Evolutionary conservation across 2,888 invertebrate genomes (phyloP), one percentile per base, ranked within the genome.

Genomic region (Orthosia cruda): DNA sequence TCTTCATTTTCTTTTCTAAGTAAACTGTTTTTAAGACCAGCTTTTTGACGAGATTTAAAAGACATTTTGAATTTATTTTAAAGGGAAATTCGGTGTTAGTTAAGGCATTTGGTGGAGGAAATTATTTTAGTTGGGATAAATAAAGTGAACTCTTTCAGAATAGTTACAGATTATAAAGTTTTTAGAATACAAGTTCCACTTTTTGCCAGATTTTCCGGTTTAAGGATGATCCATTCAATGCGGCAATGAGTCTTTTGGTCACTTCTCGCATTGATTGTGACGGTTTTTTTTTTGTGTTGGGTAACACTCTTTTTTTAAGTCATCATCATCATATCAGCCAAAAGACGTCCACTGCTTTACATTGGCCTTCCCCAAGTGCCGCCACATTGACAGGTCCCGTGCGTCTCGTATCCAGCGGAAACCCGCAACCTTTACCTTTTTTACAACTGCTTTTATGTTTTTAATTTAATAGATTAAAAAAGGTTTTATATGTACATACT

Each of bases 11-110:
- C 45, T 81, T 61, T 55, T n/a, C 3, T 20, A 18, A 64, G 15
- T 64, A 20, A 45, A 58, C 20, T 58, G 12, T 40, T 61, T 74
- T 49, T 23, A 15, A n/a, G n/a, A 61, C 13, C 12, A 52, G n/a
- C 23, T 57, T 52, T 75, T 40, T 81, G 47, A 62, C 18, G 55
- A 9, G 18, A 58, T n/a, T 5, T 26, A 47, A 26, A 73, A 45
- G 2, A 81, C 16, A 59, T 49, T 77, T 77, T 40, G 15, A 32
- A 58, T 3, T 59, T 26, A 23, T 54, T 81, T 52, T 52, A 15
- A 3, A 49, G 0, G 58, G 23, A 47, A 63, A 58, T 63, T 49
- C 4, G 13, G n/a, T 32, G 13, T 58, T 47, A 15, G 45, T 12
- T 15, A 32, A 40, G 0, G 9, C 13, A 3, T 26, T 80, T 80